Base-by-base conservation (phyloP, 2,888 invertebrate species). In the Dorcus hopei region DNA sequence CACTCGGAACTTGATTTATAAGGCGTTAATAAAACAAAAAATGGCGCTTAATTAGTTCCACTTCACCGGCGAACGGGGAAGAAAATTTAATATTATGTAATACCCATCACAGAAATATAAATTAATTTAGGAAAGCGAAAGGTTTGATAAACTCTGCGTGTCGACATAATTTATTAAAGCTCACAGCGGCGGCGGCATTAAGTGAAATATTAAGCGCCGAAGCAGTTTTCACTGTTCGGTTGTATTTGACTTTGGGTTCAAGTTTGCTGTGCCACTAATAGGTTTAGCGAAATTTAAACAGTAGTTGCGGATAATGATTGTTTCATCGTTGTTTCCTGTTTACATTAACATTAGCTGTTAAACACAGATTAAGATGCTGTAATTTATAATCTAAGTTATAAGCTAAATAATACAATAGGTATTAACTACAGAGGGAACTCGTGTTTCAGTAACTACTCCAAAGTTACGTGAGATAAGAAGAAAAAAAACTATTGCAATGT, bases 301-400 rank as follows among this genome's bases (percentile, higher is more conserved):
- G 61, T 58, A 60, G 61, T 64, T 64, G 59, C 52, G 61, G 63
- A 59, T 70, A 70, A 70, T 70, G 66, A 65, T 64, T 65, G 67
- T 70, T 70, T 61, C 67, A 70, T 71, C 66, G 68, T 70, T 69
- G 68, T 68, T 69, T 65, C 61, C 66, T 68, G 69, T 72, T 72
- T 69, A 70, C 67, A 66, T 68, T 67, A 65, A 70, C 69, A 33
- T 33, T 33, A 33, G 26, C 26, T 33, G 26, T 33, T 33, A 33
- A 33, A 33, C 26, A 33, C 26, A 33, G 26, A 33, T 33, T 33
- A 33, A 33, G 26, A 33, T 33, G 26, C 26, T 33, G 26, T 33
- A 33, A 33, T 33, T 33, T 33, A 33, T 33, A 33, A 33, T 33
- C 26, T 33, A 33, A 33, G 26, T 33, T 33, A 33, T 33, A 33